Percentiles rank a stretch among this genome's conserved stretches.
phyloP scores from a whole-genome alignment of 2,113 vertebrate genomes.

The Phycodurus eques region DNA sequence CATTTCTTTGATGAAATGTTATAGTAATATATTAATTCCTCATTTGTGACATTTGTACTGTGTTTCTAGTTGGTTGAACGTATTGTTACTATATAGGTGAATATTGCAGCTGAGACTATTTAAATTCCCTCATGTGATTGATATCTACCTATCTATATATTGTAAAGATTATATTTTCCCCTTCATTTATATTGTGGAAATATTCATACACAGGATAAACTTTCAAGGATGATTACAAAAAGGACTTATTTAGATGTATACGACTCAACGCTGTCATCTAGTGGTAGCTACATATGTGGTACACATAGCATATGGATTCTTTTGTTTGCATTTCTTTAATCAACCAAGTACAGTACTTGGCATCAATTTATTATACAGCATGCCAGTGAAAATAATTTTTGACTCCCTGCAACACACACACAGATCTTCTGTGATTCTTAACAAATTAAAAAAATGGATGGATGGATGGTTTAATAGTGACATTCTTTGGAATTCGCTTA shows the following conservation, averaged over 20 bases:
- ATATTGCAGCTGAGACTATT: no score
- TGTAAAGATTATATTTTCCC: background rate
- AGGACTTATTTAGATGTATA: background rate
- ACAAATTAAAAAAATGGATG: no score
- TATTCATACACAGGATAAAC: background rate
- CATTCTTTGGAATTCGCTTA: no score
- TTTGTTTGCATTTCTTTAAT: background rate
- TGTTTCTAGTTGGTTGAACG: background rate
- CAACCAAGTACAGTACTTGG: background rate
- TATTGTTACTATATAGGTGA: background rate
- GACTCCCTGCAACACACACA: no score
- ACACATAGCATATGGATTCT: background rate
- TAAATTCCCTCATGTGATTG: no score
- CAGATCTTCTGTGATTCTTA: no score
- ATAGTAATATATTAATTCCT: no score
- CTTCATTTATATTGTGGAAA: background rate
- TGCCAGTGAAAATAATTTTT: background rate
- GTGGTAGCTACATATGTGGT: background rate
- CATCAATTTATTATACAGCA: background rate
- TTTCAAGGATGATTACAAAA: background rate
- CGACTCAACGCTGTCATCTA: slow-evolving; percentile 33
- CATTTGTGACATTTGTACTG: background rate
- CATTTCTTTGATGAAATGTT: no score
- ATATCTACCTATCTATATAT: background rate
- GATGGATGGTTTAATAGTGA: no score